Evolutionary conservation across 2,113 vertebrate genomes (phyloP).

Genomic region (Labeo rohita): DNA sequence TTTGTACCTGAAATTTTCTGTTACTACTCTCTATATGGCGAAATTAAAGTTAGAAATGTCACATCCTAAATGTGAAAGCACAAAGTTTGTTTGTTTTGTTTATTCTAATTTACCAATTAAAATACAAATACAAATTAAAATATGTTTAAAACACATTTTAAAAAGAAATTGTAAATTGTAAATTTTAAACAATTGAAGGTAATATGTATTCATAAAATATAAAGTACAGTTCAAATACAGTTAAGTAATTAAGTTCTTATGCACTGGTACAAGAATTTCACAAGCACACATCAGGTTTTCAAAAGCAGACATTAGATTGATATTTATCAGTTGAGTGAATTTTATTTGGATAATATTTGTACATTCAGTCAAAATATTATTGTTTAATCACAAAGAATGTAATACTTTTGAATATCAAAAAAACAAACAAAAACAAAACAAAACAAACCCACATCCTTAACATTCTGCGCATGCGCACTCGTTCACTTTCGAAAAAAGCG

Average conservation of each 20-base stretch:
- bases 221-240: neutral
- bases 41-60: neutral
- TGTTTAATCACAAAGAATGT: too few species aligned
- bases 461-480: conserved; percentile 45
- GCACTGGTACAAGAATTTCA: neutral
- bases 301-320: too few species aligned
- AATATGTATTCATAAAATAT: neutral
- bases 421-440: too few species aligned
- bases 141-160: too few species aligned
- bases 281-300: neutral
- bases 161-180: too few species aligned
- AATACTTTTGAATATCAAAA: too few species aligned
- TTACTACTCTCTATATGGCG: neutral
- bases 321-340: too few species aligned
- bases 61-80: neutral
- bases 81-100: neutral
- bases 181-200: neutral
- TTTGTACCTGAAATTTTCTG: neutral
- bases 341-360: too few species aligned
- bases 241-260: neutral
- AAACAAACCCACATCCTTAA: neutral
- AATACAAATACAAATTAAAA: neutral
- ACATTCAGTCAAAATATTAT: too few species aligned
- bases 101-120: neutral
- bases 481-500: conserved; percentile 52